phyloP scores from a whole-genome alignment of 2,888 invertebrate species.

The Coronaproctus castanopsis region DNA sequence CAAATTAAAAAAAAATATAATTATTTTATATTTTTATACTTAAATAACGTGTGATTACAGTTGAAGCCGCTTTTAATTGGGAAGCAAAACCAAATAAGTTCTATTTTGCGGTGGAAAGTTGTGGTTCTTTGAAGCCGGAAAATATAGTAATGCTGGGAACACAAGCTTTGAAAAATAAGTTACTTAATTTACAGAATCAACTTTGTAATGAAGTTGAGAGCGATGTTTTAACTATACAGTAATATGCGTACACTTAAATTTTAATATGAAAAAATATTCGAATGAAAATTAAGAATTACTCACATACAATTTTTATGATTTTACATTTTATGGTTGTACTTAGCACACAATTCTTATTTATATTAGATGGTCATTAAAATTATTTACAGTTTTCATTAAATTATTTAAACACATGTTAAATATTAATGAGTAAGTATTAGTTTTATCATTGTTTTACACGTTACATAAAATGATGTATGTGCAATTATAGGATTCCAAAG shows the following conservation, averaged over 20 bases:
- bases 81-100: constrained; percentile 92
- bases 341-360: no score
- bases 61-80: constrained; percentile 83
- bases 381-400: no score
- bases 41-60: constrained; percentile 33
- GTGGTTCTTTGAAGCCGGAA: constrained; percentile 84
- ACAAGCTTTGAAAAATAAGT: constrained; percentile 77
- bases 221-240: neutral
- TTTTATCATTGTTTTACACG: no score
- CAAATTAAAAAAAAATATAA: constrained; percentile 1
- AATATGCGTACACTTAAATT: neutral
- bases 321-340: no score
- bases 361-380: no score
- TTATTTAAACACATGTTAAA: no score
- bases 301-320: no score
- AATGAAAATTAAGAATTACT: no score
- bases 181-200: constrained; percentile 61
- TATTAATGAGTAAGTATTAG: no score
- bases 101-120: constrained; percentile 88
- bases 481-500: no score
- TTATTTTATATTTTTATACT: neutral
- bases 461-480: no score
- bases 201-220: neutral
- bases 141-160: constrained; percentile 93
- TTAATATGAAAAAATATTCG: no score